Percentiles rank a stretch among this genome's conserved stretches.
phyloP scores from a whole-genome alignment of 2,113 vertebrate genomes.

The Pycnonotus jocosus region DNA sequence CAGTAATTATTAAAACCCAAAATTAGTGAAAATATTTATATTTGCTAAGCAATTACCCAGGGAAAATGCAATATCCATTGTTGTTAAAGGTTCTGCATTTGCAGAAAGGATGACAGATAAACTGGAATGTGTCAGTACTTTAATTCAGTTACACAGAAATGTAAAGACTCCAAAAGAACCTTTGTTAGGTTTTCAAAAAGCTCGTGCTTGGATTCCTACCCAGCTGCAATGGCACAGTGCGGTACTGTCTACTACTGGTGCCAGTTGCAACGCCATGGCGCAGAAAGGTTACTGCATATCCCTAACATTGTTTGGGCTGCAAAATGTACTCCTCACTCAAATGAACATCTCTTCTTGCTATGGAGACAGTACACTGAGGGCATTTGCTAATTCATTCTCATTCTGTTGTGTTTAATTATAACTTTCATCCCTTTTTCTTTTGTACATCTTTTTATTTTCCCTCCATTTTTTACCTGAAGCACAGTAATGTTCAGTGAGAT shows the following conservation, averaged over 20 bases:
- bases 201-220: constrained; percentile 35
- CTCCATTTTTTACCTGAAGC: not conserved
- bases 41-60: not conserved
- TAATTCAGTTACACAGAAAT: constrained; percentile 54
- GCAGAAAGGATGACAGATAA: not conserved
- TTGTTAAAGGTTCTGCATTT: not conserved
- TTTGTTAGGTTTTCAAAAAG: constrained; percentile 63
- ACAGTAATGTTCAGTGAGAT: not conserved
- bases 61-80: not conserved
- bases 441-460: not conserved
- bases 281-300: constrained; percentile 57
- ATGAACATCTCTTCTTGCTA: constrained; percentile 4
- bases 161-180: constrained; percentile 57
- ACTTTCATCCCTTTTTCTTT: not conserved
- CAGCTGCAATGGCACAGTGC: constrained; percentile 67
- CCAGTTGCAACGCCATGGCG: constrained; percentile 23
- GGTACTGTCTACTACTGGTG: constrained; percentile 44
- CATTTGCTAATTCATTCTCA: constrained; percentile 50
- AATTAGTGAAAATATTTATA: not conserved
- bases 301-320: not conserved
- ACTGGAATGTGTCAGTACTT: constrained; percentile 24
- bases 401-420: not conserved
- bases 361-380: constrained; percentile 10
- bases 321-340: constrained; percentile 7
- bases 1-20: not conserved